Base-by-base conservation (phyloP, 2,113 vertebrate genomes). In the Charadrius vociferus region DNA sequence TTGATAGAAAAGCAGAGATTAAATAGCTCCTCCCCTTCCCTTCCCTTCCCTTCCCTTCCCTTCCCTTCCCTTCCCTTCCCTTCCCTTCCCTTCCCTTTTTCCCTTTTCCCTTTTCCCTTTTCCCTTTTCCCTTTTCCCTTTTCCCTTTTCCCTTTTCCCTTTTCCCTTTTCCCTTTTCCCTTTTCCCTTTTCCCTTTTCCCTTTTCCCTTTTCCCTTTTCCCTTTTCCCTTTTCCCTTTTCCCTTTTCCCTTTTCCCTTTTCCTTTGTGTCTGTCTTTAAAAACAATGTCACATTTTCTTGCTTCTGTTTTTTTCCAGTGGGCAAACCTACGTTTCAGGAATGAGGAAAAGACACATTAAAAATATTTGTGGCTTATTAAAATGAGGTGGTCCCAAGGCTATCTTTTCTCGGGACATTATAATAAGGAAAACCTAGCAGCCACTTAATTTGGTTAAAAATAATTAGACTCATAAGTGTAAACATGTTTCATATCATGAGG, bases 371-470 rank as follows among this genome's bases (percentile, higher is more conserved):
- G 14, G 34, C 29, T 73, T 81, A 50, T 67, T 78, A 78, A 86
- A 92, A 83, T 39, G 5, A 55, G 43, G 39, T 53, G 13, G 29
- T 82, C 79, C 50, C 78, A 77, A 73, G 53, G 70, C 72, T 86
- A 29, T 81, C 52, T 90, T 81, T 86, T 86, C 49, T 88, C 39
- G 58, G 58, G 73, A 77, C 66, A 23, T n/a, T 7, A 61, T 93
- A 87, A 95, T 22, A 90, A 37, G 62, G 15, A 92, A 91, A 87
- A 81, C 6, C 24, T 68, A 65, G 27, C 49, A 97, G 82, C 39
- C 50, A 37, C 56, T 58, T 79, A 84, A 88, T 92, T 91, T 90
- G 67, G 88, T 90, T 95, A 68, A 84, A 96, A 94, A 88, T 87
- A 93, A 93, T 87, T 87, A 95, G 50, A 65, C 20, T 83, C 7